Evolutionary conservation across 2,113 vertebrate species (phyloP), one percentile per base, ranked within the genome.

Genomic region (Hymenochirus boettgeri): DNA sequence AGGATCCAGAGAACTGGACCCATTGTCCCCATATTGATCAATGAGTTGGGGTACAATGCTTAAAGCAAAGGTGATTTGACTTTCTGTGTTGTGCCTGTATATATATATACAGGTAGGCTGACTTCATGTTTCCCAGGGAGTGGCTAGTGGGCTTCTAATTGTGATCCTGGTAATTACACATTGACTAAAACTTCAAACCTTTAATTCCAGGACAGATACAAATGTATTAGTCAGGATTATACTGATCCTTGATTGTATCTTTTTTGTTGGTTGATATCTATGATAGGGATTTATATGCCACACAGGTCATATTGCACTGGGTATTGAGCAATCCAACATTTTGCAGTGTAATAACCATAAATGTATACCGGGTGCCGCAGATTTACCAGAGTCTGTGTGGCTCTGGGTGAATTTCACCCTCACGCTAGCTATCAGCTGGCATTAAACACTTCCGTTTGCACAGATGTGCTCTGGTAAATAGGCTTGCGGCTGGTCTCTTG

Each of bases 1-100:
- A 65, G 53, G 54, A 56, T 48, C 63, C 63, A 57, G 27, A 65
- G 9, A 13, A 33, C 21, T 50, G 42, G 42, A 65, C 54, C 54
- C 54, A 65, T 57, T 25, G 63, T 65, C 54, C 63, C 63, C 63
- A 65, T 65, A 22, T 8, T 65, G 39, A 19, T 57, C 17, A 29
- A 25, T 23, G 18, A 57, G 39, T 47, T 53, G 22, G 35, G 63
- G 25, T 31, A 50, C 2, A 47, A 15, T 5, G n/a, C 23, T 2
- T 22, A 54, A 9, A 63, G 53, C 11, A 33, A 29, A n/a, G 7
- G 17, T 57, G 19, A 33, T 56, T 2, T 65, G 53, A 19, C n/a
- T 15, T 6, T 10, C 45, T 11, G 17, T 50, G 45, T 13, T 15
- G 15, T 24, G 19, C 21, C 19, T 57, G 22, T 26, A 11, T 57